Percentiles rank a stretch among this genome's conserved stretches.
Conservation (phyloP, 2,797 vertebrate genomes). For the Rachycentron canadum region DNA sequence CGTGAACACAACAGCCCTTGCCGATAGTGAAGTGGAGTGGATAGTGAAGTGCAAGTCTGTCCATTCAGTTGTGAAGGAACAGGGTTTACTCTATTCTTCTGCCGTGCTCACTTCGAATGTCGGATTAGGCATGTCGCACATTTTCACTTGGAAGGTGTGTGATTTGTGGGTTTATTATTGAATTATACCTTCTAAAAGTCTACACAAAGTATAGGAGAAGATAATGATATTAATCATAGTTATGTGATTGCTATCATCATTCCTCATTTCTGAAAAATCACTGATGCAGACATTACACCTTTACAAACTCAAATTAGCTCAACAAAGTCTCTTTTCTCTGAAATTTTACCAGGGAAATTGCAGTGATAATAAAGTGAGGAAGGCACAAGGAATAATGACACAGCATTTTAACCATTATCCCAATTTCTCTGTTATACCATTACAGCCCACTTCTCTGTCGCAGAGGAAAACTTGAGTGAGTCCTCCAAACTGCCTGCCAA, state of each 20-base stretch:
- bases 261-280: constrained; percentile 14
- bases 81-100: constrained; percentile 13
- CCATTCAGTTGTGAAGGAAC: constrained; percentile 12
- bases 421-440: constrained; percentile 11
- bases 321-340: constrained; percentile 22
- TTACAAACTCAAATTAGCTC: constrained; percentile 29
- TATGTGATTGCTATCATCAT: constrained; percentile 5
- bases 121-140: background rate
- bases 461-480: constrained; percentile 18
- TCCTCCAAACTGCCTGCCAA: constrained; percentile 12
- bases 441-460: constrained; percentile 11
- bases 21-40: constrained; percentile 9
- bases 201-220: background rate
- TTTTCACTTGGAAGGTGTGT: background rate
- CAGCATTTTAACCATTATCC: constrained; percentile 24
- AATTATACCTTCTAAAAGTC: background rate
- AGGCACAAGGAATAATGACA: constrained; percentile 18
- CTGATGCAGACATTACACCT: constrained; percentile 15
- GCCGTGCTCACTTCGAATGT: constrained; percentile 24
- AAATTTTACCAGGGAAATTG: background rate
- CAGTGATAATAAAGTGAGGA: constrained; percentile 17
- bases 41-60: constrained; percentile 11
- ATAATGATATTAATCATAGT: constrained; percentile 3
- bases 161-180: background rate
- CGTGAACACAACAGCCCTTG: constrained; percentile 5